phyloP scores from a whole-genome alignment of 2,888 invertebrate species.

The Drosophila nigritarsus region DNA sequence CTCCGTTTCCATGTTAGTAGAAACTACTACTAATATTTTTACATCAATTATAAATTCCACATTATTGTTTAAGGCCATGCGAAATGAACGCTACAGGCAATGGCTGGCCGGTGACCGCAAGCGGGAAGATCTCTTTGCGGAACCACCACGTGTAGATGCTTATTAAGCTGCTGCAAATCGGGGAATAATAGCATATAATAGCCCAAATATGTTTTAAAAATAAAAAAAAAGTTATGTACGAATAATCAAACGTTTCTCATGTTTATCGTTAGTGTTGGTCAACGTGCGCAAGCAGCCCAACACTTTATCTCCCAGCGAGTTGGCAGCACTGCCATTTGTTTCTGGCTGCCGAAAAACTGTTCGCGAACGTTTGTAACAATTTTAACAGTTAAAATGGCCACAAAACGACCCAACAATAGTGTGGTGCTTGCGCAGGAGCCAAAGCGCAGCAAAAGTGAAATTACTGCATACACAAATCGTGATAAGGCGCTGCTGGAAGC shows the following conservation, averaged over 20 bases:
- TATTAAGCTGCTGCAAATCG: slow-evolving; percentile 83
- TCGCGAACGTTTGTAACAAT: slow-evolving; percentile 23
- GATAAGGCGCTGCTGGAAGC: slow-evolving; percentile 91
- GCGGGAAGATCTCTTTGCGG: slow-evolving; percentile 86
- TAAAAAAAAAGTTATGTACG: slow-evolving; percentile 38
- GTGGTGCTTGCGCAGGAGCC: slow-evolving; percentile 85
- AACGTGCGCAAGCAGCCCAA: background rate
- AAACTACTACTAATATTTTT: background rate
- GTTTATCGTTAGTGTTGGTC: slow-evolving; percentile 8
- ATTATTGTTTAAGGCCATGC: slow-evolving; percentile 86
- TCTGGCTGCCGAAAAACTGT: slow-evolving; percentile 38
- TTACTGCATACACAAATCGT: slow-evolving; percentile 89
- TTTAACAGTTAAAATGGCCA: slow-evolving; percentile 73
- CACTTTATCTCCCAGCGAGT: slow-evolving; percentile 9
- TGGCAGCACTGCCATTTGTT: slow-evolving; percentile 50
- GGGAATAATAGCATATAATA: slow-evolving; percentile 58
- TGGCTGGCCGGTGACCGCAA: slow-evolving; percentile 87
- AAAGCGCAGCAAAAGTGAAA: slow-evolving; percentile 90
- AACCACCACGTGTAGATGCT: slow-evolving; percentile 87
- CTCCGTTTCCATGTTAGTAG: slow-evolving; percentile 86
- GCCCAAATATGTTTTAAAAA: slow-evolving; percentile 66
- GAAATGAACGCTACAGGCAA: slow-evolving; percentile 87
- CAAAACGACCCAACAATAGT: slow-evolving; percentile 81
- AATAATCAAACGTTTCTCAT: slow-evolving; percentile 4
- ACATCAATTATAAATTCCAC: background rate